Conservation (phyloP, 2,797 vertebrate genomes). For the Tolypeutes matacus region DNA sequence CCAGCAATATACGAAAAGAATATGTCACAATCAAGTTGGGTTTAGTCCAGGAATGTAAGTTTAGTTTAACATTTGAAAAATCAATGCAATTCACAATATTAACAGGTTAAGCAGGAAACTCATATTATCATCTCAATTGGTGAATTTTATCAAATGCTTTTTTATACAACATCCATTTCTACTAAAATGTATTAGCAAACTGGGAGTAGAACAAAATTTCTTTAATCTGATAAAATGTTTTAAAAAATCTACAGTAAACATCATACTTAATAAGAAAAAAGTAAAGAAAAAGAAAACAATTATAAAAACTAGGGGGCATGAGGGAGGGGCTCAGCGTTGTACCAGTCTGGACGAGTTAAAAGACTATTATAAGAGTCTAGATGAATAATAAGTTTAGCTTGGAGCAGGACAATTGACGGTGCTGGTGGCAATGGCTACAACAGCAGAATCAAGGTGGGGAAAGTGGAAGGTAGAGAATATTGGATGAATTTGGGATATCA, state of each 20-base stretch:
- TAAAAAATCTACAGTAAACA: not conserved
- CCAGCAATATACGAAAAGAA: not conserved
- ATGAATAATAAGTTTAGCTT: not conserved
- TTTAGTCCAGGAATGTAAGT: too few relatives aligned
- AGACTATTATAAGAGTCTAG: not conserved
- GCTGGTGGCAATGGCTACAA: not conserved
- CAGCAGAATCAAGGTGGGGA: not conserved
- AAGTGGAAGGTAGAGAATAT: not conserved
- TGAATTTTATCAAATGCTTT: not conserved
- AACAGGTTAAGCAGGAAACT: not conserved
- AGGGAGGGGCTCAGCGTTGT: not conserved
- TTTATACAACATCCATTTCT: not conserved
- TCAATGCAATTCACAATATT: too few relatives aligned
- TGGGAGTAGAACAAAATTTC: not conserved
- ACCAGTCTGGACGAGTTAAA: not conserved
- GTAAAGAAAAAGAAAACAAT: too few relatives aligned
- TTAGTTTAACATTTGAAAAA: too few relatives aligned
- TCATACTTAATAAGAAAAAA: not conserved
- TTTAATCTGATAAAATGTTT: not conserved
- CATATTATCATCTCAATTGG: not conserved
- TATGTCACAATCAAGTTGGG: not conserved
- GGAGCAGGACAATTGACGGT: not conserved
- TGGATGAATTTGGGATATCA: not conserved
- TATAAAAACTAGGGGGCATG: too few relatives aligned
- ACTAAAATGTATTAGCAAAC: slow-evolving; percentile 11